Evolutionary conservation across 2,888 invertebrate species (phyloP), one percentile per base, ranked within the genome.

Genomic region (Pristionchus entomophagus): DNA sequence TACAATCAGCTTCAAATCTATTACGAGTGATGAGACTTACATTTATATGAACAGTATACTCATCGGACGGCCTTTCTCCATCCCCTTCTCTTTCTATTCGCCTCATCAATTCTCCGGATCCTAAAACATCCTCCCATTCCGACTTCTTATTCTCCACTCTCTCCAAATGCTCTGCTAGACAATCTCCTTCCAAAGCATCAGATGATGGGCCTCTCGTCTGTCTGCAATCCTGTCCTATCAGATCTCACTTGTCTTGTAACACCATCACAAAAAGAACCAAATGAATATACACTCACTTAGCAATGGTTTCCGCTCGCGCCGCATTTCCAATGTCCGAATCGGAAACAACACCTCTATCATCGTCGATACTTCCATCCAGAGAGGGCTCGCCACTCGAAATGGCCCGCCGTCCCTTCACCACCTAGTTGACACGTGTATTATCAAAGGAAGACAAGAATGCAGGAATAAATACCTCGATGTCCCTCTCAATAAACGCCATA

Each of bases 341-440:
- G 19, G 88, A 88, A 4, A 88, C 69, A n/a, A 87, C 88, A 22
- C 86, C 86, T 35, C 88, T 49, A 41, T 88, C 88, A 56, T 88
- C 88, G 83, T 88, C 88, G 22, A 86, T 81, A 38, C 86, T 85
- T 41, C 88, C 88, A 73, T 88, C 88, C 14, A 88, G 85, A 8
- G 88, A 88, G 12, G 87, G 88, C 51, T 88, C 88, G 19, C 88
- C 88, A 84, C 87, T 87, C 10, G 88, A 88, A n/a, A 88, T 86
- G 12, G 87, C 87, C 35, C 80, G 29, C 17, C 88, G 84, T n/a
- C 84, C 87, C 0, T 85, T 80, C 17, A 62, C 22, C 17, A 41
- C 41, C 83, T 62, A 4, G 26, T 12, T 8, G 56, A 17, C 4
- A 51, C n/a, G 17, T n/a, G n/a, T n/a, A n/a, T n/a, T n/a, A 80